Base-by-base conservation (phyloP, 2,888 invertebrate species). In the Furcula furcula region DNA sequence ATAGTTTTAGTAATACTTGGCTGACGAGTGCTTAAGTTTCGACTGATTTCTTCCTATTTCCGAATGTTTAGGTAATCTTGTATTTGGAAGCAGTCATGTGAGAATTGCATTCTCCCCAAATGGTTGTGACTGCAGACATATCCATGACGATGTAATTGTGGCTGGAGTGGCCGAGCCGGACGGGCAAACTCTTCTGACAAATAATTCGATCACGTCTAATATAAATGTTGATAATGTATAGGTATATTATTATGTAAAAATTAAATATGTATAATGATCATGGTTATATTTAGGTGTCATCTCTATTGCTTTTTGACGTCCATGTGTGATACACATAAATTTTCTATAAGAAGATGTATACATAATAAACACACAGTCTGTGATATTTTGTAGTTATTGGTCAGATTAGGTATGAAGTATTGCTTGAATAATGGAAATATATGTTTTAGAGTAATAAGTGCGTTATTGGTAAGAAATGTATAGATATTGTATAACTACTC, bases 311-410 rank as follows among this genome's bases (percentile, higher is more conserved):
- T 75, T 42, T 83, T 80, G 76, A 83, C 88, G 88, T 88, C 87
- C 88, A 87, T 80, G 85, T 87, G 87, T 86, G 71, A 83, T 85
- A 87, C 87, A 84, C 84, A 81, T 78, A 81, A 59, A 76, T 85
- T 85, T 86, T 87, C 86, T 88, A 87, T 80, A 84, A 88, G 86
- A 86, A 83, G 77, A 88, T 85, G 85, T 87, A 87, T 87, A 87
- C 88, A 88, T 87, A 86, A 86, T 86, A 85, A 87, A 87, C 78
- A 87, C 81, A 82, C 84, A 77, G 87, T 87, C 88, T 88, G 88
- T 88, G 88, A 88, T 88, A 88, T 88, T 87, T 88, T 87, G 86
- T 88, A 87, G 84, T 86, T 83, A 85, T 86, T 83, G 87, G 78
- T 76, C 85, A 79, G 71, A 83, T 73, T 83, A 82, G 85, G 73